Conservation (phyloP, 2,113 vertebrate species). For the Candoia aspera region DNA sequence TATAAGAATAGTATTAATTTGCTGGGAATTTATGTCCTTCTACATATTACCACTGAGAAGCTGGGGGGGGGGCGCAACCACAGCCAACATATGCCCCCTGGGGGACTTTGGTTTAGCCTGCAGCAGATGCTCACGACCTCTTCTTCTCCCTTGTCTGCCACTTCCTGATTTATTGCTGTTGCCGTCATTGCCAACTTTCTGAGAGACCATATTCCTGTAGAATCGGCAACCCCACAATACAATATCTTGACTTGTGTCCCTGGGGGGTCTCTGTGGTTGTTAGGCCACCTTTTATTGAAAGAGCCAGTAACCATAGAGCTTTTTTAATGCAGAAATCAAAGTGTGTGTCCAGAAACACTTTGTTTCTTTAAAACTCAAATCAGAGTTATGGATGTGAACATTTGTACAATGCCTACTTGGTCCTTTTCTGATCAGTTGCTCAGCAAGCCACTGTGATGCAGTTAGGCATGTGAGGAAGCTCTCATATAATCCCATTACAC, state of each 20-base stretch:
- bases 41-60: neutral
- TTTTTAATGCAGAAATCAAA: neutral
- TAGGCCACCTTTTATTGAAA: neutral
- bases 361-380: neutral
- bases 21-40: neutral
- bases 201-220: constrained; percentile 24
- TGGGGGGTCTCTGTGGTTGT: neutral
- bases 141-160: neutral
- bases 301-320: neutral
- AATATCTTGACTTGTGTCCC: neutral
- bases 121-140: neutral
- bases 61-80: neutral
- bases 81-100: neutral
- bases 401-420: neutral
- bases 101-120: neutral
- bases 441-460: neutral
- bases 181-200: constrained; percentile 1
- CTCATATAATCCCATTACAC: neutral
- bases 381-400: neutral
- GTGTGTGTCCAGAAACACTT: neutral
- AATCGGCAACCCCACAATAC: neutral
- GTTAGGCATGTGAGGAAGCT: neutral
- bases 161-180: neutral
- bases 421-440: neutral
- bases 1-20: neutral